phyloP scores from a whole-genome alignment of 2,113 vertebrate species.

The Australoheros scitulus region DNA sequence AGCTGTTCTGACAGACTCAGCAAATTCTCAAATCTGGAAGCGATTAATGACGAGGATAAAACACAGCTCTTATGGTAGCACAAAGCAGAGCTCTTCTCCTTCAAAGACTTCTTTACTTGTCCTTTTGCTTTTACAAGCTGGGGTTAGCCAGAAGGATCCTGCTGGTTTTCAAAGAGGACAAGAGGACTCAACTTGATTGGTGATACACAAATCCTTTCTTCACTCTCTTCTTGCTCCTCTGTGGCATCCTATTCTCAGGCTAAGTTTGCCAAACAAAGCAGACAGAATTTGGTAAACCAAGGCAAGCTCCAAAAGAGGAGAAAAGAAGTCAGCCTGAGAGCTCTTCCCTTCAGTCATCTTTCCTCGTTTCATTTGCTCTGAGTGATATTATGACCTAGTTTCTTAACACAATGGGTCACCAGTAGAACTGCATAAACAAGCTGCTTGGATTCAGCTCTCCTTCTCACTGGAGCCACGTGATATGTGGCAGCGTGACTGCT shows the following conservation, averaged over 20 bases:
- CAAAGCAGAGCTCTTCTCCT: slow-evolving; percentile 55
- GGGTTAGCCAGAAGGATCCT: slow-evolving; percentile 44
- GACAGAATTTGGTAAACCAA: slow-evolving; percentile 22
- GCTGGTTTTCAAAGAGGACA: slow-evolving; percentile 42
- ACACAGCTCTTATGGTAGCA: slow-evolving; percentile 60
- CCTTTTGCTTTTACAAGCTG: slow-evolving; percentile 60
- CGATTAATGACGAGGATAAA: slow-evolving; percentile 70
- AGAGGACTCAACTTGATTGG: slow-evolving; percentile 46
- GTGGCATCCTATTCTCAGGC: slow-evolving; percentile 17
- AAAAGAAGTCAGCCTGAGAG: slow-evolving; percentile 17
- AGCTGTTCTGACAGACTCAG: slow-evolving; percentile 47
- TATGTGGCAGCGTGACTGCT: slow-evolving; percentile 55
- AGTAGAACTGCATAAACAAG: slow-evolving; percentile 59
- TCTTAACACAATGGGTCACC: slow-evolving; percentile 49
- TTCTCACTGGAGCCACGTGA: slow-evolving; percentile 60
- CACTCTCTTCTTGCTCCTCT: slow-evolving; percentile 9
- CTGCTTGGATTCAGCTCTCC: slow-evolving; percentile 39
- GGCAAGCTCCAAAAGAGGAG: slow-evolving; percentile 32
- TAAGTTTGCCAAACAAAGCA: slow-evolving; percentile 40
- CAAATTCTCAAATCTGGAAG: slow-evolving; percentile 69
- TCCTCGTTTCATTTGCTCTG: slow-evolving; percentile 18
- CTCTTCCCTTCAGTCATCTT: slow-evolving; percentile 30
- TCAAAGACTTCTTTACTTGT: slow-evolving; percentile 60
- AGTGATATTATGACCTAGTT: slow-evolving; percentile 58
- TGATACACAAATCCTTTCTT: slow-evolving; percentile 46